Evolutionary conservation across 2,888 invertebrate genomes (phyloP).

Genomic region (Bibio marci): DNA sequence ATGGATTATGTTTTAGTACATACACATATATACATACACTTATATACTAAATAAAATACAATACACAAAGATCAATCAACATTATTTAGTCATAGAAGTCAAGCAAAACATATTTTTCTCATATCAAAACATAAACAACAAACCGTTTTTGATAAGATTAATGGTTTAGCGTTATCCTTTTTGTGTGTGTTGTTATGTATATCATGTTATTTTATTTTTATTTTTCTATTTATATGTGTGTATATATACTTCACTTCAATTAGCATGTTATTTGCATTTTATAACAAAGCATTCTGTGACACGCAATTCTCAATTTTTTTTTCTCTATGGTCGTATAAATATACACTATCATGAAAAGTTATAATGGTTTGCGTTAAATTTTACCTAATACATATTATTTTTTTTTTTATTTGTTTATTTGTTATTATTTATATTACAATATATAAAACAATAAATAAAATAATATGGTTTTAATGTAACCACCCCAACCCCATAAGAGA

Average conservation of each 20-base stretch:
- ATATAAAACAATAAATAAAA: too few relatives aligned
- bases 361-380: too few relatives aligned
- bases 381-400: too few relatives aligned
- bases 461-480: too few relatives aligned
- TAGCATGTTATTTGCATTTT: not conserved
- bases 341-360: not conserved
- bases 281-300: not conserved
- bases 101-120: not conserved
- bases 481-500: too few relatives aligned
- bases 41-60: too few relatives aligned
- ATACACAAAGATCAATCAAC: constrained; percentile 2
- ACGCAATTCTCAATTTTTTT: not conserved
- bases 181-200: not conserved
- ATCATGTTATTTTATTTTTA: not conserved
- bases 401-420: too few relatives aligned
- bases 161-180: not conserved
- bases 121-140: not conserved
- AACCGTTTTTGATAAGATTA: not conserved
- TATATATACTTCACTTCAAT: not conserved
- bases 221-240: too few relatives aligned
- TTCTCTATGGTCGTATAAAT: not conserved
- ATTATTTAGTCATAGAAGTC: constrained; percentile 5
- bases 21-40: too few relatives aligned
- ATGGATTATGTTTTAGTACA: too few relatives aligned
- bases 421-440: too few relatives aligned